These are phyloP conservation scores for Dione juno DNA, from an alignment of 2,888 invertebrate genomes.

Conservation along the genomic window DNA sequence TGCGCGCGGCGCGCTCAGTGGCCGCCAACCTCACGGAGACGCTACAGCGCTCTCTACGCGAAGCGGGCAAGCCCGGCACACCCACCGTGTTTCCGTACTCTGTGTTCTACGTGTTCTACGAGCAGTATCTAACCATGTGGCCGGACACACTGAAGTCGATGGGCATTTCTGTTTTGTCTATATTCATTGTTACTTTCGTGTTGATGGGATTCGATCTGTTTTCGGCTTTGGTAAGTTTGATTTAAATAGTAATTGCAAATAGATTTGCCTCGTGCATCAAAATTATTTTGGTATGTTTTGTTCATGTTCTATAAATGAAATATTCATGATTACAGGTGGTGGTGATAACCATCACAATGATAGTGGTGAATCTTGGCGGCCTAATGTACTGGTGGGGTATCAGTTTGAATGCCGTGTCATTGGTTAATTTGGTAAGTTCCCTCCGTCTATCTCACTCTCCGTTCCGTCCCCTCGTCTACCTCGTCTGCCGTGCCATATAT, in stretches of 20 bases:
- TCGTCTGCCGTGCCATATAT: too few species aligned
- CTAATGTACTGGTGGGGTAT: constrained; percentile 99
- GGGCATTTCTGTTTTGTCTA: constrained; percentile 94
- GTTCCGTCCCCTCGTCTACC: too few species aligned
- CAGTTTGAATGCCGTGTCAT: constrained; percentile 96
- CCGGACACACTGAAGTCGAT: constrained; percentile 94
- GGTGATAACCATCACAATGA: constrained; percentile 95
- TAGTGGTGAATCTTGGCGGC: constrained; percentile 95
- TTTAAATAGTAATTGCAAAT: too few species aligned
- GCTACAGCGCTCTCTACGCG: constrained; percentile 84
- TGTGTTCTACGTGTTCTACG: constrained; percentile 99
- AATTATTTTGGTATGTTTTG: too few species aligned
- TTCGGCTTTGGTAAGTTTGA: constrained; percentile 86
- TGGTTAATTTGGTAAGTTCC: constrained; percentile 92
- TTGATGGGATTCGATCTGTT: constrained; percentile 97
- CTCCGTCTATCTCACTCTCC: too few species aligned
- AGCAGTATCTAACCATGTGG: constrained; percentile 99
- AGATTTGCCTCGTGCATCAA: too few species aligned
- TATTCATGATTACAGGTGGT: constrained; percentile 83
- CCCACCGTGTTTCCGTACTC: constrained; percentile 94
- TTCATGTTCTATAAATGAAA: background rate
- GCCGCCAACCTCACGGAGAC: constrained; percentile 92
- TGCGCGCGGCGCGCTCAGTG: constrained; percentile 91
- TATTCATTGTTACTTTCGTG: constrained; percentile 96
- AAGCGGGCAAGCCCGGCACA: constrained; percentile 67